Evolutionary conservation across 2,797 vertebrate species (phyloP).

Genomic region (Eremophila alpestris): DNA sequence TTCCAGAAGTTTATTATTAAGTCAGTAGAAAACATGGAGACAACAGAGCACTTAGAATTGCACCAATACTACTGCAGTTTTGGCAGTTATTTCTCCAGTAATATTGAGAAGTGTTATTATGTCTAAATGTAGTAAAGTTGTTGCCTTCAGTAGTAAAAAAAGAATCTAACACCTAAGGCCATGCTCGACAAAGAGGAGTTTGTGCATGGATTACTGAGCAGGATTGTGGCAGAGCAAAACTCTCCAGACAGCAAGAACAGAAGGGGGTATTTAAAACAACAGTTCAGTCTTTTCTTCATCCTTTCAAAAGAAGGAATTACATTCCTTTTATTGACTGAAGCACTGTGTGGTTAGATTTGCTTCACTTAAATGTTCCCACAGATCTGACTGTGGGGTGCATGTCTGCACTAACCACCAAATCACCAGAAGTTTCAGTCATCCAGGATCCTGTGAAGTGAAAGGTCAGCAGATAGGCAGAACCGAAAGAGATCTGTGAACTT

Average conservation of each 20-base stretch:
- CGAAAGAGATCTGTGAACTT: background rate
- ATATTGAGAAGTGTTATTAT: background rate
- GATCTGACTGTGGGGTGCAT: background rate
- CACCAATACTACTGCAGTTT: background rate
- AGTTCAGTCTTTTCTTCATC: background rate
- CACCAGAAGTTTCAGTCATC: background rate
- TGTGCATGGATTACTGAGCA: background rate
- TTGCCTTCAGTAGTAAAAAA: background rate
- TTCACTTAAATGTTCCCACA: background rate
- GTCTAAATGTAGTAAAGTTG: background rate
- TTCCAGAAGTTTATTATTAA: background rate
- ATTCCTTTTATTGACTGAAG: background rate
- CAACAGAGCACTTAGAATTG: background rate
- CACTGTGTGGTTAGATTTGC: background rate
- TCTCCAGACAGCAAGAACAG: background rate
- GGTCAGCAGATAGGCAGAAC: conserved; percentile 4
- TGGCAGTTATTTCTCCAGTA: background rate
- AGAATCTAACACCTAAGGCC: background rate
- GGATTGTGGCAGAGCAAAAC: background rate
- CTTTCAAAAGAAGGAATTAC: background rate
- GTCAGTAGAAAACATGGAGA: background rate
- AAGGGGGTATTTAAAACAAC: background rate
- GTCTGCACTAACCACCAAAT: background rate
- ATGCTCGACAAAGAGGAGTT: background rate
- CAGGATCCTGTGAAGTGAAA: background rate